Evolutionary conservation across 1,140 invertebrate genomes (phyloP), one percentile per base, ranked within the genome.

Genomic region (Caenorhabditis briggsae): DNA sequence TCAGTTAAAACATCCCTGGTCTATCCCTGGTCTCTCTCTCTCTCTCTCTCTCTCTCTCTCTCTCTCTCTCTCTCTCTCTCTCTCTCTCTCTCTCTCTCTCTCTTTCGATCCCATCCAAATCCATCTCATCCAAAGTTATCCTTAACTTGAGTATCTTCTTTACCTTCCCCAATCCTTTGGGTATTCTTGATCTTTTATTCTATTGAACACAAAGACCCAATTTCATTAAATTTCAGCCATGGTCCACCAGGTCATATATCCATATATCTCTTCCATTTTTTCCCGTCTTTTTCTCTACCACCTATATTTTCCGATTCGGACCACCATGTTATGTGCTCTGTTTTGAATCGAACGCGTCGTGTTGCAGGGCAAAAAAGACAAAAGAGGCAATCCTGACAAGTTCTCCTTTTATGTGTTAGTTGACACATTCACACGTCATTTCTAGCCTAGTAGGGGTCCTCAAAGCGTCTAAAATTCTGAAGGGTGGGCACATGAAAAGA

Each of bases 351-450:
- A 18, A 20, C 18, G 25, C 59, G 59, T 61, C 9, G 1, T 58
- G 20, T 61, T 50, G 46, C 33, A 20, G 46, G 9, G n/a, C 18
- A 78, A 78, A 78, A 78, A 23, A 78, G 7, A 50, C 41, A 78
- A 78, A 23, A 18, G 11, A 25, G 43, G 18, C 23, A n/a, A 14
- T 53, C 20, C 20, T 78, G 70, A 50, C 70, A 78, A 78, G 70
- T 50, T 53, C 46, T 78, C 46, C 3, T 70, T 61, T 12, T 25
- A 70, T 78, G 46, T 41, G 70, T 78, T 78, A n/a, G 70, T 41
- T 78, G 70, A 78, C 43, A 78, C 70, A 78, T 78, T 78, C 70
- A 78, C 25, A 9, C 46, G 43, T 78, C 70, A 78, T 50, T 20
- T 23, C 14, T 18, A 6, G 9, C 25, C 20, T 2, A 11, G 12